Evolutionary conservation across 2,888 invertebrate species (phyloP), one percentile per base, ranked within the genome.

Genomic region (Limenitis arthemis): DNA sequence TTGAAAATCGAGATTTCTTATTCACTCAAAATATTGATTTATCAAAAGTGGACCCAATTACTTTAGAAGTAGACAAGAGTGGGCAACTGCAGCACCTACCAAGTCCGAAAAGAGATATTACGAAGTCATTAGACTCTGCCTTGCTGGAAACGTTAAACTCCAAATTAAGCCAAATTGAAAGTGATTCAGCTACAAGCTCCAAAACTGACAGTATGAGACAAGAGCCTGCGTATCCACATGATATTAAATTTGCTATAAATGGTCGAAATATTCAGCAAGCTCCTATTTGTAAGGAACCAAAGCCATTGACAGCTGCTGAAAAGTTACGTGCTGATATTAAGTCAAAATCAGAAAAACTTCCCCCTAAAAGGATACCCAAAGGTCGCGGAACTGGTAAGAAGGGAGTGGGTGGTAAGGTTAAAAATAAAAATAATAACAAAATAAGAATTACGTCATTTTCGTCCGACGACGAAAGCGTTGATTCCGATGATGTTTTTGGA

Each of bases 401-500:
- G 70, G 89, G 89, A 0, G 76, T 86, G 11, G 85, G 88, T 44
- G 83, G 88, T 44, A 89, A 89, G 61, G 87, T 88, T 5, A 90
- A 90, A 73, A 85, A 86, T 9, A 89, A 89, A 64, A 89, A 79
- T 56, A 92, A 89, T 46, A 92, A 89, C 40, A 93, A 93, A 77
- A 92, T 91, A 44, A 80, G 92, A 55, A 93, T 93, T 33, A 93
- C 92, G 4, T 92, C 92, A 0, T 93, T 93, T 64, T 92, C 92
- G 47, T 92, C 92, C 0, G 92, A 93, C 61, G 92, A 93, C 64
- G 92, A 93, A 77, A 92, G 92, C 58, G 83, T 93, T 9, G 92
- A 93, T 76, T 92, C 92, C 0, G 92, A 93, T 72, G 92, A 93
- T 72, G 92, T 93, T 1, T 93, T 93, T 68, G 92, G 92, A 31